Conservation (phyloP, 2,113 vertebrate species). For the Zosterops hypoxanthus region DNA sequence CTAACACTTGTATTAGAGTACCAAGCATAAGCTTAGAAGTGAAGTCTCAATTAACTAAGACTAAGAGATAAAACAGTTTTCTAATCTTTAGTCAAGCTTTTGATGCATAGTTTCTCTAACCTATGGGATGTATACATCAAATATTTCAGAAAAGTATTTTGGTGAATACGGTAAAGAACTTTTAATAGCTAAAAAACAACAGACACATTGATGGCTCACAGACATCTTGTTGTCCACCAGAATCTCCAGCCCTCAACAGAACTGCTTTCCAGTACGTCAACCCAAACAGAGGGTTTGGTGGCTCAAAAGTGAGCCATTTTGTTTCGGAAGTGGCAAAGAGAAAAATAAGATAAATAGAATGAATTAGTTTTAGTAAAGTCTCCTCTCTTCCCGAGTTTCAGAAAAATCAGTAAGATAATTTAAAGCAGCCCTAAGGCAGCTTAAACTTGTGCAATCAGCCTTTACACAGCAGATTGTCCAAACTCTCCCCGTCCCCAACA, state of each 20-base stretch:
- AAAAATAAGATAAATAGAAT: neutral
- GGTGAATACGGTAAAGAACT: neutral
- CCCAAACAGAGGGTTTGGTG: neutral
- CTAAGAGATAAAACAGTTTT: neutral
- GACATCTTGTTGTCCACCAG: neutral
- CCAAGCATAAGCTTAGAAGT: neutral
- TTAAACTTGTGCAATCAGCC: conserved; percentile 25
- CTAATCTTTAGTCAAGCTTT: neutral
- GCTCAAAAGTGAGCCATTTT: too few relatives aligned
- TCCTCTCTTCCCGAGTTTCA: neutral
- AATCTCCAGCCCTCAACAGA: neutral
- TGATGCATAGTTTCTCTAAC: neutral
- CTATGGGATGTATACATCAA: neutral
- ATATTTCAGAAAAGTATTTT: neutral
- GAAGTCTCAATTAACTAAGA: neutral
- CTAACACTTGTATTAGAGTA: neutral
- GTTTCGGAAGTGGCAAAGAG: neutral
- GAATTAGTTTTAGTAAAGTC: neutral
- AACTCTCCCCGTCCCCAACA: neutral
- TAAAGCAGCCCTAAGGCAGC: neutral
- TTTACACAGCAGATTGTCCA: neutral
- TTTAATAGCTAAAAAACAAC: neutral
- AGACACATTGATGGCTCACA: neutral
- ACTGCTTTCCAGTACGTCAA: neutral
- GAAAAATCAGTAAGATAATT: neutral